These are phyloP conservation scores for Aurelia sp. DNA, from an alignment of 30 jellyfish, hydroid and myxozoan species.

Conservation along the genomic window DNA sequence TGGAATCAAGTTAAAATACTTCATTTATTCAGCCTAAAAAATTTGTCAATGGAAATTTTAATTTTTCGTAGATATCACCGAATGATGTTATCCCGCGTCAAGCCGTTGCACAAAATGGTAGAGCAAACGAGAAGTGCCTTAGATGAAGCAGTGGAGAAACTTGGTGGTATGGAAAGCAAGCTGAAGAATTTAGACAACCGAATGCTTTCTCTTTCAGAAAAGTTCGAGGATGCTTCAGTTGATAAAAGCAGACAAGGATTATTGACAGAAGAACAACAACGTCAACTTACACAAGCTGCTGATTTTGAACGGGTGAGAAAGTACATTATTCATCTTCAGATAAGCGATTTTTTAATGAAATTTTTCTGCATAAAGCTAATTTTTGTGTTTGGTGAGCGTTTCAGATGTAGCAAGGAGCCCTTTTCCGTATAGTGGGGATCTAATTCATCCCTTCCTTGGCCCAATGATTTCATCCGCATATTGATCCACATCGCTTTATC, in stretches of 20 bases:
- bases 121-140: constrained; percentile 58
- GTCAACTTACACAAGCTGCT: constrained; percentile 66
- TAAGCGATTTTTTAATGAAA: no score
- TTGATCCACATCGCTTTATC: no score
- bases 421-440: no score
- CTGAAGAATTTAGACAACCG: constrained; percentile 64
- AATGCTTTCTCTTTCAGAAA: constrained; percentile 64
- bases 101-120: constrained; percentile 76
- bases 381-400: no score
- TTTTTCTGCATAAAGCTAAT: no score
- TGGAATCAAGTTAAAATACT: no score
- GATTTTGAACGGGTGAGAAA: constrained; percentile 66
- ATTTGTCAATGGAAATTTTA: no score
- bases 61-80: constrained; percentile 65
- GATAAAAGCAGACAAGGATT: constrained; percentile 74
- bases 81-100: constrained; percentile 85
- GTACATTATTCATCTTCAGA: no score
- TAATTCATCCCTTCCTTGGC: no score
- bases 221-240: constrained; percentile 88
- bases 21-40: no score
- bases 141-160: constrained; percentile 70
- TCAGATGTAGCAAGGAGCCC: no score
- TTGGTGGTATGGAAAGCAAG: constrained; percentile 79
- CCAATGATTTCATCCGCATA: no score
- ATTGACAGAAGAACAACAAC: constrained; percentile 61